Conservation (phyloP, 2,797 vertebrate species). For the Takifugu ocellatus region DNA sequence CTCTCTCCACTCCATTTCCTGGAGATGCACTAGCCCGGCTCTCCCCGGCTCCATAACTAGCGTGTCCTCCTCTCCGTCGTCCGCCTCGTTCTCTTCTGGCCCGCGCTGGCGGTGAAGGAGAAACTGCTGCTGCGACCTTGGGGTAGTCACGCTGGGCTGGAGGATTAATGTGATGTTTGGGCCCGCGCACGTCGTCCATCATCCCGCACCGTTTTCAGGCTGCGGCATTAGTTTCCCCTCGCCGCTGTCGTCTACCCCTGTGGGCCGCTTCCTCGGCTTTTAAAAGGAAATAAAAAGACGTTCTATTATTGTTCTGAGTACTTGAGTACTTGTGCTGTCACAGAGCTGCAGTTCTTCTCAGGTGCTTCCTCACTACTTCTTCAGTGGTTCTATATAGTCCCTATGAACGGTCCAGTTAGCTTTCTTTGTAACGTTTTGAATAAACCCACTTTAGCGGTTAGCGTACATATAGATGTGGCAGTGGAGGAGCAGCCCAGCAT, state of each 20-base stretch:
- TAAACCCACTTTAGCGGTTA: no score
- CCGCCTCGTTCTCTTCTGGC: constrained; percentile 33
- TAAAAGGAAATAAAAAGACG: constrained; percentile 30
- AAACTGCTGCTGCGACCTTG: constrained; percentile 62
- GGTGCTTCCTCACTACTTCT: not conserved
- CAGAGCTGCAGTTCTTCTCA: constrained; percentile 3
- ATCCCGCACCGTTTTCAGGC: constrained; percentile 62
- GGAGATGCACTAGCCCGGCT: constrained; percentile 47
- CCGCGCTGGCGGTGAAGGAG: constrained; percentile 48
- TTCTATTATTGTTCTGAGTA: constrained; percentile 23
- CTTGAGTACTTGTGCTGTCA: not conserved
- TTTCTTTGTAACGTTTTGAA: no score
- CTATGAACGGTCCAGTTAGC: not conserved
- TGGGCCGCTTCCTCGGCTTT: constrained; percentile 44
- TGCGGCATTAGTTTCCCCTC: constrained; percentile 55
- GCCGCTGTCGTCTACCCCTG: constrained; percentile 41
- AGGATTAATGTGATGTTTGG: constrained; percentile 75
- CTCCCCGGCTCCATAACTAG: constrained; percentile 36
- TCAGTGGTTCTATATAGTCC: not conserved
- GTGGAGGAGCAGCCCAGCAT: no score
- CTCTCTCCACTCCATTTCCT: constrained; percentile 54
- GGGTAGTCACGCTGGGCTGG: constrained; percentile 54
- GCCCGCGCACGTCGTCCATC: constrained; percentile 66
- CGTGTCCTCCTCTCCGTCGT: constrained; percentile 54
- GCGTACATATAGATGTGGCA: no score